Conservation (phyloP, 2,888 invertebrate species). For the Leptogaster cylindrica region DNA sequence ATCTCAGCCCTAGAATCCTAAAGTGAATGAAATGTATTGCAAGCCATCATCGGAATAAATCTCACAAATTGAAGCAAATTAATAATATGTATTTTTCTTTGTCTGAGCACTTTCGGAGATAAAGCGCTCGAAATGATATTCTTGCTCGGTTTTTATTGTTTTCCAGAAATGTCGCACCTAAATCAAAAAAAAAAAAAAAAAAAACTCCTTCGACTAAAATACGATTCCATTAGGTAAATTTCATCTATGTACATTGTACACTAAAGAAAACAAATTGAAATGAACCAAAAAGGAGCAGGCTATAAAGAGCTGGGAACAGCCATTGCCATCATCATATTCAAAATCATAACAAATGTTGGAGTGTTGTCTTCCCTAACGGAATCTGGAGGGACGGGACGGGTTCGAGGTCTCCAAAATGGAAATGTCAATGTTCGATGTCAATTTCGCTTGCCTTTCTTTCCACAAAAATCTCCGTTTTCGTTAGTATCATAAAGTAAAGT, state of each 20-base stretch:
- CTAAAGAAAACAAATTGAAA: slow-evolving; percentile 17
- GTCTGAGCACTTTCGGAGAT: too few relatives aligned
- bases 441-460: slow-evolving; percentile 7
- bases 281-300: not conserved
- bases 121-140: too few relatives aligned
- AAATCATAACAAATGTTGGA: slow-evolving; percentile 1
- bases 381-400: not conserved
- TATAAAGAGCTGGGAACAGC: slow-evolving; percentile 16
- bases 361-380: not conserved
- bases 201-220: not conserved
- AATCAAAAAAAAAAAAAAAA: too few relatives aligned
- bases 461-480: not conserved
- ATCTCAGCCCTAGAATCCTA: too few relatives aligned
- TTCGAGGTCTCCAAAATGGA: slow-evolving; percentile 28
- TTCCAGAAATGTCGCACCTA: not conserved
- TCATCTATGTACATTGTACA: slow-evolving; percentile 6
- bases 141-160: too few relatives aligned
- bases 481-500: not conserved
- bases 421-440: slow-evolving; percentile 32
- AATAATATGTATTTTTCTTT: too few relatives aligned
- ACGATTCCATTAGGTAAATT: slow-evolving; percentile 10
- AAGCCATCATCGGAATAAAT: too few relatives aligned
- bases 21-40: too few relatives aligned
- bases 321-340: slow-evolving; percentile 12
- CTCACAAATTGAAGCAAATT: too few relatives aligned